A percentile compares a stretch with the other conserved stretches of the same genome.
These are phyloP conservation scores for Calycopis cecrops DNA, from an alignment of 1,140 invertebrate species.

Conservation along the genomic window DNA sequence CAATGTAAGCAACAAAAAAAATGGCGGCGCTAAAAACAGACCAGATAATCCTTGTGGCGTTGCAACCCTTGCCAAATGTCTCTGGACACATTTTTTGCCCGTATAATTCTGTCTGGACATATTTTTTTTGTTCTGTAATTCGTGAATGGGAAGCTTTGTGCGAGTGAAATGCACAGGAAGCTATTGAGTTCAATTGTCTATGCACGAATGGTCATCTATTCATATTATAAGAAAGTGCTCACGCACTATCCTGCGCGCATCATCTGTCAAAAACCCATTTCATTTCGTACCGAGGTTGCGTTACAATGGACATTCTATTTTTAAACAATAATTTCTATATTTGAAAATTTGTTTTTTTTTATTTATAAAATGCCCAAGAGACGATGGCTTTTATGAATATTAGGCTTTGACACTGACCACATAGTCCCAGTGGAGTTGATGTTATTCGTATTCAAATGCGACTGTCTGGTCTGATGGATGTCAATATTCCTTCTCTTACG, in stretches of 20 bases:
- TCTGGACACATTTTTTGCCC: slow-evolving; percentile 38
- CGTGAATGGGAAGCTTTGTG: slow-evolving; percentile 56
- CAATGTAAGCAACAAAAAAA: slow-evolving; percentile 28
- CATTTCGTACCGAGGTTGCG: neutral
- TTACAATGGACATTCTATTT: neutral
- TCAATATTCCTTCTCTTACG: too few relatives aligned
- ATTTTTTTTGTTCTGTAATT: slow-evolving; percentile 13
- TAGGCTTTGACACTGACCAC: neutral
- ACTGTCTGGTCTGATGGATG: neutral
- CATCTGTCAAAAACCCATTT: slow-evolving; percentile 15
- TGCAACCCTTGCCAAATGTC: slow-evolving; percentile 42
- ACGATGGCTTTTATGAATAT: neutral
- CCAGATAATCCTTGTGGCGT: slow-evolving; percentile 50
- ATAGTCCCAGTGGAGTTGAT: neutral
- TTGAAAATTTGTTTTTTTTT: neutral
- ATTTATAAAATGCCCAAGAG: neutral
- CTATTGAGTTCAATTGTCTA: slow-evolving; percentile 57
- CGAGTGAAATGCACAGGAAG: slow-evolving; percentile 53
- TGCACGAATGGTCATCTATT: slow-evolving; percentile 42
- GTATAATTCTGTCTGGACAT: slow-evolving; percentile 5
- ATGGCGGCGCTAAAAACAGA: slow-evolving; percentile 53
- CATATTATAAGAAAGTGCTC: slow-evolving; percentile 51
- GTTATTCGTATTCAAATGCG: neutral
- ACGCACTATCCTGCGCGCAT: slow-evolving; percentile 17
- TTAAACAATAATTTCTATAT: neutral